Base-by-base conservation (phyloP, 2,888 invertebrate genomes). In the Myopa testacea region DNA sequence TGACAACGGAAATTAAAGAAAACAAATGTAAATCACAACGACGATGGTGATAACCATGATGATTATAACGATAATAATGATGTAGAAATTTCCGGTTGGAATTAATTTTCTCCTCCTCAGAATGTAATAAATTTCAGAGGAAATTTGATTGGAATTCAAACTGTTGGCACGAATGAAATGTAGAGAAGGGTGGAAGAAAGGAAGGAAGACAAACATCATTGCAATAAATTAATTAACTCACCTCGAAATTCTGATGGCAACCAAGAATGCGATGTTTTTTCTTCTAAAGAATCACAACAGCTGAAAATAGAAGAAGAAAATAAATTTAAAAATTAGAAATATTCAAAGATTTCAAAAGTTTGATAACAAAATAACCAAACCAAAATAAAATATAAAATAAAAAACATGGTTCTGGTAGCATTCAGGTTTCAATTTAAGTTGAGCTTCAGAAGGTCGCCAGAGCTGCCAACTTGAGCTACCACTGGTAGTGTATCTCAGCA, bases 21-120 rank as follows among this genome's bases (percentile, higher is more conserved):
- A 72, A 63, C 71, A 77, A 71, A 72, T 71, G 65, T 4, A n/a
- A 45, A 26, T 62, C 4, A 62, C 14, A 26, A 5, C 10, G 6
- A 62, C 8, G 6, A 62, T 26, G 34, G 8, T 26, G 3, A 62
- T 62, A 4, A 62, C 8, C 1, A 62, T n/a, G 62, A 26, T 26
- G 26, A 26, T 62, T 4, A 26, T 26, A 26, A 62, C 19, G 1
- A 58, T n/a, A 8, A 58, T 77, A 71, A 78, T 81, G 82, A 81
- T 81, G 78, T 81, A 82, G 80, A 82, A 80, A 83, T 85, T 84
- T 85, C 85, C 85, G 84, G 78, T 80, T 82, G 80, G 80, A 81
- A 82, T 85, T 84, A 82, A 85, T 83, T 81, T 80, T 79, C 40
- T 68, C 68, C 58, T 67, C 40, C n/a, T 16, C 69, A 78, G 75